Conservation (phyloP, 1,140 invertebrate species). For the Pinna nobilis region DNA sequence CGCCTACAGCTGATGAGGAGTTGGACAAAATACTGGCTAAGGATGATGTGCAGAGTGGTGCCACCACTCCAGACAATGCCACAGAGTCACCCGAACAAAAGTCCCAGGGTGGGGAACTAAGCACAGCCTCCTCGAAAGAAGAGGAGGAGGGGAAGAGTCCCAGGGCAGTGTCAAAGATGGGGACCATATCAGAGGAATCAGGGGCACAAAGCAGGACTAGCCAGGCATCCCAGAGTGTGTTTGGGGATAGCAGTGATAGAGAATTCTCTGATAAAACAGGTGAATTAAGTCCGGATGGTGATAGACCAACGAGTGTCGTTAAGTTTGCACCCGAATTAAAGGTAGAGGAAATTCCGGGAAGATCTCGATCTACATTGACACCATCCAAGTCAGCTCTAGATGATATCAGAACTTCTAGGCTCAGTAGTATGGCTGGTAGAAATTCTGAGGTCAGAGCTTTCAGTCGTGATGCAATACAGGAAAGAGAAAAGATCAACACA, state of each 20-base stretch:
- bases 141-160: constrained; percentile 32
- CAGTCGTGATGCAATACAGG: constrained; percentile 56
- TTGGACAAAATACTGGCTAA: constrained; percentile 54
- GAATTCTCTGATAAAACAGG: constrained; percentile 26
- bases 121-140: constrained; percentile 26
- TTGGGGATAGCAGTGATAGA: constrained; percentile 5
- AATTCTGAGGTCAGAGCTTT: constrained; percentile 50
- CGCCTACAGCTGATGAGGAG: constrained; percentile 64
- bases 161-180: constrained; percentile 13
- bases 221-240: constrained; percentile 3
- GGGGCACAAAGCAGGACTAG: constrained; percentile 1
- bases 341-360: constrained; percentile 46
- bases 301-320: constrained; percentile 49
- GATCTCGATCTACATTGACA: constrained; percentile 34
- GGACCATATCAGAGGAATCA: constrained; percentile 20
- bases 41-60: constrained; percentile 36
- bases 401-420: constrained; percentile 38
- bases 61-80: constrained; percentile 4
- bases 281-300: constrained; percentile 33
- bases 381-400: constrained; percentile 39
- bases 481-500: constrained; percentile 59
- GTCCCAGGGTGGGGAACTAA: constrained; percentile 43
- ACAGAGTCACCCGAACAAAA: constrained; percentile 23
- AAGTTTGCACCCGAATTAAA: constrained; percentile 50
- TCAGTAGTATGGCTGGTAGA: constrained; percentile 36